A percentile compares a stretch with the other conserved stretches of the same genome.
These are phyloP conservation scores for Phylloscopus trochiloides DNA, from an alignment of 2,113 vertebrate species.

Conservation along the genomic window DNA sequence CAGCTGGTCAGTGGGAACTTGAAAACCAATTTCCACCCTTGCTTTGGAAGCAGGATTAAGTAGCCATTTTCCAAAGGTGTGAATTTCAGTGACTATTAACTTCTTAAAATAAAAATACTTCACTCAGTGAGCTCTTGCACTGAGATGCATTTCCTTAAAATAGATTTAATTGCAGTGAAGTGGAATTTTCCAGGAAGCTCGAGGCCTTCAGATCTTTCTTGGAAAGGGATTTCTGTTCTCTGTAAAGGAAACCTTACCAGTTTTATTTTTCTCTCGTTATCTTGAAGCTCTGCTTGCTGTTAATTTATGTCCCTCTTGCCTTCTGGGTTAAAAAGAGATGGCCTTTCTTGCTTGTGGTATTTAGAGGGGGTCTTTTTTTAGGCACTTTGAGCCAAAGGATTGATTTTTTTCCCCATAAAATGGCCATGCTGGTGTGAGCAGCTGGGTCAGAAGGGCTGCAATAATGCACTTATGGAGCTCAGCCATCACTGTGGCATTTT, in stretches of 20 bases:
- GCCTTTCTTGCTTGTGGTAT: not conserved
- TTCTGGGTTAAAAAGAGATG: not conserved
- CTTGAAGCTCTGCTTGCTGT: not conserved
- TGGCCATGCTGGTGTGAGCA: not conserved
- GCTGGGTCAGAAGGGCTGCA: not conserved
- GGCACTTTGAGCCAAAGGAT: not conserved
- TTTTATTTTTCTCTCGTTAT: not conserved
- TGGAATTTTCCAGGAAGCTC: conserved; percentile 9
- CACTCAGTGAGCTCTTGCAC: not conserved
- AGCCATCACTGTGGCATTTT: not conserved
- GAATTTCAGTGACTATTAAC: not conserved
- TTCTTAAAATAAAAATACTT: not conserved
- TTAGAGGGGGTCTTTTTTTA: not conserved
- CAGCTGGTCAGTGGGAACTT: not conserved
- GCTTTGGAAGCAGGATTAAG: conserved; percentile 2
- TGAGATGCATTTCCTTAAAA: not conserved
- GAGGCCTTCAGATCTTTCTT: not conserved
- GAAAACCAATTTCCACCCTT: not conserved
- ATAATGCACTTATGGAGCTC: not conserved
- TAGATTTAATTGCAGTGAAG: not conserved
- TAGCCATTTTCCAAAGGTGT: not conserved
- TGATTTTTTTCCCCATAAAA: not conserved
- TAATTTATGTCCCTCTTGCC: not conserved
- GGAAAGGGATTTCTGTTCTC: not conserved
- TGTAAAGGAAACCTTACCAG: not conserved